phyloP scores from a whole-genome alignment of 2,888 invertebrate species.

The Spicauda simplicius region DNA sequence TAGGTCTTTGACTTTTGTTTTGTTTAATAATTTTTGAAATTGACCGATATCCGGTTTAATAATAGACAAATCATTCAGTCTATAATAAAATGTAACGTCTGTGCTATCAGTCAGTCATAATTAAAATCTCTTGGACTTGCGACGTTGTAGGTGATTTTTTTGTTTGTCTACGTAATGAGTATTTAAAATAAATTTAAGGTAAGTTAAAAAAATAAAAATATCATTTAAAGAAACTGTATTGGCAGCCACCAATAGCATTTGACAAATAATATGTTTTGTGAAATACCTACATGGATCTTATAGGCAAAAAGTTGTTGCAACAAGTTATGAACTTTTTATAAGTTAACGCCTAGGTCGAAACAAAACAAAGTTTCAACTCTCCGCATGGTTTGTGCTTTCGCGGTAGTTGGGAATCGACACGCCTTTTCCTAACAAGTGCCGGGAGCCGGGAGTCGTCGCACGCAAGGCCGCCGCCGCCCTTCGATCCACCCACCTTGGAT shows the following conservation, averaged over 20 bases:
- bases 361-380: constrained; percentile 52
- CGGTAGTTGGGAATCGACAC: constrained; percentile 79
- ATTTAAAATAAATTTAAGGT: too few species aligned
- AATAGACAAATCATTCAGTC: constrained; percentile 24
- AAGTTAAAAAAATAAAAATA: too few species aligned
- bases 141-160: too few species aligned
- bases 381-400: constrained; percentile 53
- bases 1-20: too few species aligned
- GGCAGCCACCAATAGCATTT: too few species aligned
- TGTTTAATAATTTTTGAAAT: not conserved
- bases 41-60: constrained; percentile 7
- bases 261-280: not conserved
- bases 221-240: too few species aligned
- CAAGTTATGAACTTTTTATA: not conserved
- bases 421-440: constrained; percentile 84
- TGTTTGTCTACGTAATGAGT: too few species aligned
- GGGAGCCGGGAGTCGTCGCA: constrained; percentile 78
- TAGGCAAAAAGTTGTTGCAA: not conserved
- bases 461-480: constrained; percentile 83
- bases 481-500: constrained; percentile 84
- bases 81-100: not conserved
- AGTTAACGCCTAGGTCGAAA: constrained; percentile 1
- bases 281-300: not conserved
- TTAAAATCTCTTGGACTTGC: too few species aligned
- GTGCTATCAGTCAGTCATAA: too few species aligned